These are phyloP conservation scores for Protobothrops flavoviridis DNA, from an alignment of 2,113 vertebrate genomes.

Conservation along the genomic window DNA sequence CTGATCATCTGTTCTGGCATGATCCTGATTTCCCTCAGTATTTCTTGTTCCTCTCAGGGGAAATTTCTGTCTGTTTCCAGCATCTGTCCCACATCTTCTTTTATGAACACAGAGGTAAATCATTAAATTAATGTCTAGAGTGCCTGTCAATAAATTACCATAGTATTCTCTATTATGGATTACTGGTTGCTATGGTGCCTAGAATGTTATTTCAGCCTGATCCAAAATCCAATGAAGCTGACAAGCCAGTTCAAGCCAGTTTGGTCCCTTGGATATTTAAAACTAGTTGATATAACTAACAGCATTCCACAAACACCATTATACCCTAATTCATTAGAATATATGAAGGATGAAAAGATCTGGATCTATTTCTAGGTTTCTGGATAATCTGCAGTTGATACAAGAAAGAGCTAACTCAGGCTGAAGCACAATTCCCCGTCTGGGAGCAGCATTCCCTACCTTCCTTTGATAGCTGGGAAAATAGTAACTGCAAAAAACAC, in stretches of 20 bases:
- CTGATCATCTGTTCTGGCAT: conserved; percentile 58
- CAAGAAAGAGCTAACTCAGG: not conserved
- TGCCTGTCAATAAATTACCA: conserved; percentile 48
- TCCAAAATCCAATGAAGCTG: not conserved
- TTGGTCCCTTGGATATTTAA: not conserved
- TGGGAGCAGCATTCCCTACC: not conserved
- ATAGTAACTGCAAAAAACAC: not conserved
- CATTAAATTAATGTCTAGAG: conserved; percentile 45
- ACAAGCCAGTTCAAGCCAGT: not conserved
- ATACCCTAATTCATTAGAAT: not conserved
- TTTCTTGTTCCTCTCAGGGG: conserved; percentile 51
- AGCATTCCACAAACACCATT: not conserved
- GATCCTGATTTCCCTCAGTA: conserved; percentile 53
- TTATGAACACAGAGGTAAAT: conserved; percentile 60
- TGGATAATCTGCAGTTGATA: not conserved
- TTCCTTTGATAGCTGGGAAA: not conserved
- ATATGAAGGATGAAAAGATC: not conserved
- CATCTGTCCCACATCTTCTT: conserved; percentile 60
- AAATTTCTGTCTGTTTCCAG: conserved; percentile 50
- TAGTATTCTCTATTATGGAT: conserved; percentile 39
- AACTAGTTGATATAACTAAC: not conserved
- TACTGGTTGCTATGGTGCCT: conserved; percentile 36
- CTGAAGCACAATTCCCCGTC: not conserved
- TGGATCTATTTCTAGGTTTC: not conserved
- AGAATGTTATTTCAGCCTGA: conserved; percentile 34